Evolutionary conservation across 2,888 invertebrate genomes (phyloP).

Genomic region (Falcaria lacertinaria): DNA sequence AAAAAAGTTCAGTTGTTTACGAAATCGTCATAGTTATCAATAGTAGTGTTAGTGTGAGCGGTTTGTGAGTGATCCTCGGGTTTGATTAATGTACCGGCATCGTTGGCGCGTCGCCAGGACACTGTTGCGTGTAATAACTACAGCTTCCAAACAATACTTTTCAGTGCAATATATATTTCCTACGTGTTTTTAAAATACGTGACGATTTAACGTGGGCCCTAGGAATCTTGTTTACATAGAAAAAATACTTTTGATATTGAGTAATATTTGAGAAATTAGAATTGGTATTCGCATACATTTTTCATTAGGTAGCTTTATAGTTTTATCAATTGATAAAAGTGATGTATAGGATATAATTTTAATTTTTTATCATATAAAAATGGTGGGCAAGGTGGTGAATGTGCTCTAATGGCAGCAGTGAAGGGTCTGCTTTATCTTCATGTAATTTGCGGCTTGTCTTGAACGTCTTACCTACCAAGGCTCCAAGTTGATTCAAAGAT

Average conservation of each 20-base stretch:
- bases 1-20: constrained; percentile 38
- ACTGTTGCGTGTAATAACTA: constrained; percentile 44
- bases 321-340: too few species aligned
- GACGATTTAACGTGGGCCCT: background rate
- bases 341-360: too few species aligned
- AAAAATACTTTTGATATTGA: background rate
- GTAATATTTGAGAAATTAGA: too few species aligned
- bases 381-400: too few species aligned
- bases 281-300: too few species aligned
- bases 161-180: constrained; percentile 17
- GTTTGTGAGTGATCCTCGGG: constrained; percentile 55
- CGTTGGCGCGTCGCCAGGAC: constrained; percentile 29
- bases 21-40: constrained; percentile 52
- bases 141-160: constrained; percentile 38
- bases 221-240: background rate
- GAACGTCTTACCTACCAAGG: too few species aligned
- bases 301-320: too few species aligned
- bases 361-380: too few species aligned
- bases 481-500: too few species aligned
- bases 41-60: constrained; percentile 43
- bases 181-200: background rate
- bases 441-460: too few species aligned
- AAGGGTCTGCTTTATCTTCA: too few species aligned
- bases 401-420: too few species aligned
- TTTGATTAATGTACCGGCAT: constrained; percentile 39